Base-by-base conservation (phyloP, 2,797 vertebrate genomes). In the Rachycentron canadum region DNA sequence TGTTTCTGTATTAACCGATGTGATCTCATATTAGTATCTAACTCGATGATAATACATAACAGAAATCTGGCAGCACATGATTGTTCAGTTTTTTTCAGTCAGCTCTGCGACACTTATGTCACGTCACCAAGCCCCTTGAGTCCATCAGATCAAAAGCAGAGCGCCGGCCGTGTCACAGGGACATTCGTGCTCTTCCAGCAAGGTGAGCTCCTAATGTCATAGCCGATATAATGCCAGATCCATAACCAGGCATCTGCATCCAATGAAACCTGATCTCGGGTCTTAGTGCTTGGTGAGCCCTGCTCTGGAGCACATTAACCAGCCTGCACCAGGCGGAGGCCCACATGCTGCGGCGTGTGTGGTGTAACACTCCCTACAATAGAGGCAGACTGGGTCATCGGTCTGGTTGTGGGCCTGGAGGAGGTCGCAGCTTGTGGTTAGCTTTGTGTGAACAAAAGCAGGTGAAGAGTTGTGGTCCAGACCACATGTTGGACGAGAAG, bases 291-390 rank as follows among this genome's bases (percentile, higher is more conserved):
- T 41, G 73, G 72, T 73, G 62, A 78, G 65, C 61, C 40, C 53
- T 57, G 64, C 71, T 90, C 91, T 92, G 91, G 83, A 85, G 68
- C 63, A 63, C 76, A 89, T 94, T 91, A 91, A 52, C 58, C 69
- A 76, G 67, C 65, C 47, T 79, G 49, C 70, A 85, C 84, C 86
- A 77, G 80, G 73, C 67, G 5, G 70, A 72, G 76, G 78, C 76
- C 81, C 79, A 38, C 74, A 49, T 69, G 43, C 66, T 41, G 63
- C 68, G 71, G 62, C 43, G 17, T 82, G 82, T 25, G 7, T 45
- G 61, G 69, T 45, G 53, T 32, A 81, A 63, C 55, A n/a, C 59
- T 79, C 70, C 36, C 59, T n/a, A 2, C 50, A 65, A 10, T 73
- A 17, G 36, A 52, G 55, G 56, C 60, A 53, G 66, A 61, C 56